phyloP scores from a whole-genome alignment of 2,888 invertebrate genomes.

The Blera fallax region DNA sequence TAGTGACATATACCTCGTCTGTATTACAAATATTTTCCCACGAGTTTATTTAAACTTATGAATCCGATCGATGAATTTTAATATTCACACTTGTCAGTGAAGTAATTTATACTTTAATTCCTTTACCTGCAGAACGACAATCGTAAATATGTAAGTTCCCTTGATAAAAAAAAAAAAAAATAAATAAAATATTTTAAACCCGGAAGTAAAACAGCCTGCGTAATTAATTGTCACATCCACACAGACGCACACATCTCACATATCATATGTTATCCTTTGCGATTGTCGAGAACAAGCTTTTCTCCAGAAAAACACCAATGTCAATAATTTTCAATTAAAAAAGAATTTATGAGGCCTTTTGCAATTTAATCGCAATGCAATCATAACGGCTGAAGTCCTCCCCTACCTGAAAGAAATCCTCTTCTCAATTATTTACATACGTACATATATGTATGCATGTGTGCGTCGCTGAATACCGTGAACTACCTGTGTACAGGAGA shows the following conservation, averaged over 20 bases:
- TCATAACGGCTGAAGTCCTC: constrained; percentile 25
- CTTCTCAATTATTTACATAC: constrained; percentile 20
- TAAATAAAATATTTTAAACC: not conserved
- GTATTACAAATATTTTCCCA: too few relatives aligned
- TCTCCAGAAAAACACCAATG: not conserved
- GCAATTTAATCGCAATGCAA: constrained; percentile 32
- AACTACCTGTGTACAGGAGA: not conserved
- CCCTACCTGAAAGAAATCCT: not conserved
- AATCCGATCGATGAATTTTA: constrained; percentile 21
- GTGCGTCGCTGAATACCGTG: not conserved
- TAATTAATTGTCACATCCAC: constrained; percentile 3
- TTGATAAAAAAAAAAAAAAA: not conserved
- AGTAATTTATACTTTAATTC: constrained; percentile 32
- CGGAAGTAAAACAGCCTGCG: not conserved
- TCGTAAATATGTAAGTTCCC: constrained; percentile 8
- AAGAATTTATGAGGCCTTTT: constrained; percentile 5
- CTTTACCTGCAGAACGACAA: not conserved
- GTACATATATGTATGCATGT: too few relatives aligned
- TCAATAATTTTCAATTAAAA: constrained; percentile 52
- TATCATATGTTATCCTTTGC: not conserved
- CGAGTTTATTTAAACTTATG: not conserved
- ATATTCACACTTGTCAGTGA: constrained; percentile 13
- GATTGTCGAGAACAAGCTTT: not conserved
- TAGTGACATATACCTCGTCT: too few relatives aligned
- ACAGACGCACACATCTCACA: not conserved